Evolutionary conservation across 2,113 vertebrate genomes (phyloP), one percentile per base, ranked within the genome.

Genomic region (Sorex fumeus): DNA sequence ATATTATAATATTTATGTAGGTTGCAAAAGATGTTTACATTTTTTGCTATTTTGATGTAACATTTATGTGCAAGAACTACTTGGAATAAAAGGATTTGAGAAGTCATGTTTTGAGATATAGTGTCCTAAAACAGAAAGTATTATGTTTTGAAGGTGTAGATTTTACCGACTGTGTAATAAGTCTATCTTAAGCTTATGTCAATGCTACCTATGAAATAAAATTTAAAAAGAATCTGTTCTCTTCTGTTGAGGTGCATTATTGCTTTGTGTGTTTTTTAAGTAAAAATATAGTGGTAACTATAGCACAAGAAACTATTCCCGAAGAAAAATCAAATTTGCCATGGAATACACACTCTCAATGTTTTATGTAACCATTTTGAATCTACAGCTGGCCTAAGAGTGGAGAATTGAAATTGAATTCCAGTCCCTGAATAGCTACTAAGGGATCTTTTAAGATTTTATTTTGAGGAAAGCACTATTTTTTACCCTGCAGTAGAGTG

Each of bases 41-140:
- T 9, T 66, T 95, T 89, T 92, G 93, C 96, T 91, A 60, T 97
- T 96, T 45, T 95, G 94, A 88, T 97, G 28, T 95, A 96, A 91
- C 72, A 72, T 95, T 95, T 94, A 93, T 94, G 97, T 97, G 97
- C 97, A 96, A 96, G 95, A 97, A 96, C 97, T 97, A 97, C 98
- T 90, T 94, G 84, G 87, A 96, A 96, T 96, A 93, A 96, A 92
- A 87, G 88, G 87, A 79, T 79, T 34, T 88, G 76, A 95, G 50
- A 96, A 97, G 92, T 89, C 77, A 88, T 97, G 91, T 86, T 97
- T 97, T 93, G 96, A 96, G 93, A 95, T 89, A 75, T 1, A 5
- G 89, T 93, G 91, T 60, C 53, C 53, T 96, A 84, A 95, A 95
- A 92, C 87, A 88, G 69, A 87, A 85, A 93, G 69, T 84, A 50